phyloP scores from a whole-genome alignment of 2,113 vertebrate genomes.

The Prionailurus viverrinus region DNA sequence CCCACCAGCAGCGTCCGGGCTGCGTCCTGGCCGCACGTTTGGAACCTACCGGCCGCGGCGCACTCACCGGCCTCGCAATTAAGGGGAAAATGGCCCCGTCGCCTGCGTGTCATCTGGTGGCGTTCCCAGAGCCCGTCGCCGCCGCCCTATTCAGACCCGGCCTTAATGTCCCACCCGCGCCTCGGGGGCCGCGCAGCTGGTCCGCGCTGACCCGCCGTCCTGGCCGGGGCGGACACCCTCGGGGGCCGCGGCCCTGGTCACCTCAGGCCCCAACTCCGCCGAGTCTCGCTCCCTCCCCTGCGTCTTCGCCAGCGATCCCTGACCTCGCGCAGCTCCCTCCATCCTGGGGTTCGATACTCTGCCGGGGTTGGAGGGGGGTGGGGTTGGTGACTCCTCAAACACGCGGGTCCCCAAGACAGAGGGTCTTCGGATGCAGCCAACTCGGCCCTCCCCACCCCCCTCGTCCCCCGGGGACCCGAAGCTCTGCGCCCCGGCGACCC shows the following conservation, averaged over 20 bases:
- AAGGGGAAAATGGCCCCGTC: slow-evolving; percentile 87
- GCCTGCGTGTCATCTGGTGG: slow-evolving; percentile 96
- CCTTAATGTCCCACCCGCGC: slow-evolving; percentile 97
- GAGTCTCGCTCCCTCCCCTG: background rate
- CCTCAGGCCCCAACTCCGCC: background rate
- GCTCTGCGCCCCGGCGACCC: background rate
- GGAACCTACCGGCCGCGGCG: slow-evolving; percentile 71
- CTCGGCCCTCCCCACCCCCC: too few relatives aligned
- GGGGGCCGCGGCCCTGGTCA: background rate
- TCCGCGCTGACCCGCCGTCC: slow-evolving; percentile 75
- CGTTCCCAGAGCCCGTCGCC: slow-evolving; percentile 95
- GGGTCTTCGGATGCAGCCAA: fast-evolving
- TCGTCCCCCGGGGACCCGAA: background rate
- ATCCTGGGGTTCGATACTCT: background rate
- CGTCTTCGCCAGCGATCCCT: background rate
- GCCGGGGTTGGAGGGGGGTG: fast-evolving
- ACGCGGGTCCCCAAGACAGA: background rate
- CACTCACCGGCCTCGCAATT: slow-evolving; percentile 81
- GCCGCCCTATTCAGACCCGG: slow-evolving; percentile 94
- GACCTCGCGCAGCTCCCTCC: background rate
- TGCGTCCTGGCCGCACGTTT: slow-evolving; percentile 33
- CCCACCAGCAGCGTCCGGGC: slow-evolving; percentile 69
- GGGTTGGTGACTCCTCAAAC: background rate
- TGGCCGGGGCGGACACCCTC: background rate
- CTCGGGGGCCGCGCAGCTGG: slow-evolving; percentile 92